Percentiles rank a stretch among this genome's conserved stretches.
Conservation (phyloP, 2,797 vertebrate species). For the Sebastolobus altivelis region DNA sequence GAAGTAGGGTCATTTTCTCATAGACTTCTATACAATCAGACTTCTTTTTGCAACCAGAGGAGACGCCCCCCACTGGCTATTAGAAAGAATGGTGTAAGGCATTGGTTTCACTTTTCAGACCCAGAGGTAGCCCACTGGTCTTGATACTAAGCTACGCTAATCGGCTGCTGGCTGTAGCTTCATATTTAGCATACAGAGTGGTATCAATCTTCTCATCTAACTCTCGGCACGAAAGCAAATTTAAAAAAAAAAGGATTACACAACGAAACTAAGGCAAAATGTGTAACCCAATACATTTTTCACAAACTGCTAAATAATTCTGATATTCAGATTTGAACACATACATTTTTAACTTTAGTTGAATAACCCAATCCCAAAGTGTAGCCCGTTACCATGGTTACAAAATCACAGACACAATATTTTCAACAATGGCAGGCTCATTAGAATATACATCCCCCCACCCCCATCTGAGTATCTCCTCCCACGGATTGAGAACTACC, state of each 20-base stretch:
- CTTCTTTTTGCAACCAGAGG: no score
- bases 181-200: background rate
- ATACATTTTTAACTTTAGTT: background rate
- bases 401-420: slow-evolving; percentile 46
- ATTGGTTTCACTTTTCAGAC: no score
- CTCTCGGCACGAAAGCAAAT: background rate
- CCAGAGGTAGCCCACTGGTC: background rate
- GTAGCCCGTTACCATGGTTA: slow-evolving; percentile 46
- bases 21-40: no score
- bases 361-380: background rate
- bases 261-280: background rate
- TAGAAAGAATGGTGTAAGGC: no score
- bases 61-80: no score
- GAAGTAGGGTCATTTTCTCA: no score
- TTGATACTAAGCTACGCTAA: background rate
- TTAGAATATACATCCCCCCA: no score
- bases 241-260: no score
- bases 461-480: no score
- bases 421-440: slow-evolving; percentile 10
- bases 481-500: no score
- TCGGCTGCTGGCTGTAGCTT: background rate
- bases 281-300: background rate
- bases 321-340: background rate
- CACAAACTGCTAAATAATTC: background rate
- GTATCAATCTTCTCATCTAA: background rate